Conservation (phyloP, 2,113 vertebrate genomes). For the Chauna torquata region DNA sequence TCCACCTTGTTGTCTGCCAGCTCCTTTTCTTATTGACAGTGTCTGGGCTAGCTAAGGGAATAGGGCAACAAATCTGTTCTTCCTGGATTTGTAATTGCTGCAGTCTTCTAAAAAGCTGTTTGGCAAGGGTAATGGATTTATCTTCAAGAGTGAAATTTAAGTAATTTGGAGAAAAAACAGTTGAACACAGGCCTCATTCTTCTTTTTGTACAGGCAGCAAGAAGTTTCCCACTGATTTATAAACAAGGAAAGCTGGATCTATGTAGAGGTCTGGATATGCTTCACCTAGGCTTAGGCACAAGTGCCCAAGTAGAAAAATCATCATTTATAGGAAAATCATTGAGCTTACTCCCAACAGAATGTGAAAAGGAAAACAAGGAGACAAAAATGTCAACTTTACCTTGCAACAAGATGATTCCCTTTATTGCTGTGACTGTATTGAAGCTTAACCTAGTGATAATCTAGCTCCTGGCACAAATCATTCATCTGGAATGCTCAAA, state of each 20-base stretch:
- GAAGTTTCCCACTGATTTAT: neutral
- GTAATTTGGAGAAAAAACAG: constrained; percentile 29
- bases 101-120: constrained; percentile 24
- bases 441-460: neutral
- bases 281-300: neutral
- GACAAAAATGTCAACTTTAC: neutral
- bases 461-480: neutral
- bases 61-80: constrained; percentile 42
- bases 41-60: constrained; percentile 5
- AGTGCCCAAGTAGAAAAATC: neutral
- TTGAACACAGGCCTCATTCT: constrained; percentile 10
- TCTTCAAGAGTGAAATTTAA: constrained; percentile 32
- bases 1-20: constrained; percentile 4
- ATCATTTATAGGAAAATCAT: neutral
- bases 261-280: neutral
- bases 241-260: neutral
- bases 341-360: neutral
- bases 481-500: neutral
- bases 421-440: neutral
- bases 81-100: neutral
- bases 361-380: neutral
- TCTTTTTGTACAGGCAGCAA: neutral
- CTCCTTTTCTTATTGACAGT: constrained; percentile 6
- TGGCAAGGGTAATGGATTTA: constrained; percentile 27
- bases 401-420: neutral